These are phyloP conservation scores for Mimas tiliae DNA, from an alignment of 2,888 invertebrate genomes.

Conservation along the genomic window DNA sequence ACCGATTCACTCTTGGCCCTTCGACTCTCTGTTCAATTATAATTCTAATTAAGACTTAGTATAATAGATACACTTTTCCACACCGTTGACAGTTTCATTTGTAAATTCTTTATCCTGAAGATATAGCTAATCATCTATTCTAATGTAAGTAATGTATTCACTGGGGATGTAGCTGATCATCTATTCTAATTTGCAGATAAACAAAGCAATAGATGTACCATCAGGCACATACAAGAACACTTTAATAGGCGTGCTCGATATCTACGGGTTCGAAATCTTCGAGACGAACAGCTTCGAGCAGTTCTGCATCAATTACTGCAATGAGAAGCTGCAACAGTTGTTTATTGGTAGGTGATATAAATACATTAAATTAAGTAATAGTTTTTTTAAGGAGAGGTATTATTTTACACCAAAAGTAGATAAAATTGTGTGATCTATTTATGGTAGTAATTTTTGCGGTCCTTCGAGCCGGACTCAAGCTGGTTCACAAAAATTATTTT, in stretches of 20 bases:
- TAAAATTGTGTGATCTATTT: neutral
- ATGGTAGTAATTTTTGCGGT: neutral
- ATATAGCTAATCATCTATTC: neutral
- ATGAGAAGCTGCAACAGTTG: constrained; percentile 98
- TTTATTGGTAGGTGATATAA: constrained; percentile 90
- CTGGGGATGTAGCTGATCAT: neutral
- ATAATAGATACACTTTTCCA: too few relatives aligned
- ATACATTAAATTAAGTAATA: neutral
- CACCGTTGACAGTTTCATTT: too few relatives aligned
- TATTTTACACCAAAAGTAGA: neutral
- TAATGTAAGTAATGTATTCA: too few relatives aligned
- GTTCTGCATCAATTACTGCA: constrained; percentile 99
- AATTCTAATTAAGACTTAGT: too few relatives aligned
- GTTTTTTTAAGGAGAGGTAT: neutral
- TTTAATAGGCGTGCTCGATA: constrained; percentile 97
- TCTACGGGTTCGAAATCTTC: constrained; percentile 99
- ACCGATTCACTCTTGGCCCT: too few relatives aligned
- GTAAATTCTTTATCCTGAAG: too few relatives aligned
- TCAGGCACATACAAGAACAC: constrained; percentile 87
- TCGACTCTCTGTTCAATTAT: too few relatives aligned
- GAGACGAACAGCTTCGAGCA: constrained; percentile 99
- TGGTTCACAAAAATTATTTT: neutral
- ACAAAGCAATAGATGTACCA: constrained; percentile 94
- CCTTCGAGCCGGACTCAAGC: neutral
- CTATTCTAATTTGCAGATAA: constrained; percentile 85